Evolutionary conservation across 2,113 vertebrate genomes (phyloP).

Genomic region (Brachypodius melanocephalos): DNA sequence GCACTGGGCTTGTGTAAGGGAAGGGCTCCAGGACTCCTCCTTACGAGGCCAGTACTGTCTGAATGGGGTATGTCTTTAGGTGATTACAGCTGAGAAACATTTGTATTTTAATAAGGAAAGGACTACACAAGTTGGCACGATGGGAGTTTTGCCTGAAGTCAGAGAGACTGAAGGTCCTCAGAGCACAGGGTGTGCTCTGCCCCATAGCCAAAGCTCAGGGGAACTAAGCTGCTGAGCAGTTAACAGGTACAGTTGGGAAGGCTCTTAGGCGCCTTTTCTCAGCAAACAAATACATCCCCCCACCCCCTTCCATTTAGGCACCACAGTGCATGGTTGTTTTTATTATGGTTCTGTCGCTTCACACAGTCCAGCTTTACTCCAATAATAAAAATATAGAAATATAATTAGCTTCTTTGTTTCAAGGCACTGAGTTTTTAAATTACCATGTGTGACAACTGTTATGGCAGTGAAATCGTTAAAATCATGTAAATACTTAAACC

Average conservation of each 20-base stretch:
- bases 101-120: background rate
- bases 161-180: background rate
- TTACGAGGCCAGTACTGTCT: background rate
- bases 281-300: background rate
- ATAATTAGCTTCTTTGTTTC: constrained; percentile 73
- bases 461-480: constrained; percentile 80
- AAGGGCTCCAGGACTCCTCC: background rate
- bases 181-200: background rate
- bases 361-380: constrained; percentile 38
- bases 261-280: background rate
- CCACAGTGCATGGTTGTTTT: constrained; percentile 9
- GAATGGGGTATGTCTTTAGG: background rate
- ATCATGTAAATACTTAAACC: constrained; percentile 82
- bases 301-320: background rate
- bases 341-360: constrained; percentile 20
- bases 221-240: background rate
- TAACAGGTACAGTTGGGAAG: background rate
- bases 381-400: constrained; percentile 68
- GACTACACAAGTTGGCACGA: background rate
- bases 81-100: background rate
- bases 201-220: background rate
- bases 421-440: constrained; percentile 69
- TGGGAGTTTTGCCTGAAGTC: background rate
- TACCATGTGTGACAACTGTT: constrained; percentile 69
- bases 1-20: accelerated